Percentiles rank a stretch among this genome's conserved stretches.
phyloP scores from a whole-genome alignment of 1,140 invertebrate genomes.

The Araneus ventricosus region DNA sequence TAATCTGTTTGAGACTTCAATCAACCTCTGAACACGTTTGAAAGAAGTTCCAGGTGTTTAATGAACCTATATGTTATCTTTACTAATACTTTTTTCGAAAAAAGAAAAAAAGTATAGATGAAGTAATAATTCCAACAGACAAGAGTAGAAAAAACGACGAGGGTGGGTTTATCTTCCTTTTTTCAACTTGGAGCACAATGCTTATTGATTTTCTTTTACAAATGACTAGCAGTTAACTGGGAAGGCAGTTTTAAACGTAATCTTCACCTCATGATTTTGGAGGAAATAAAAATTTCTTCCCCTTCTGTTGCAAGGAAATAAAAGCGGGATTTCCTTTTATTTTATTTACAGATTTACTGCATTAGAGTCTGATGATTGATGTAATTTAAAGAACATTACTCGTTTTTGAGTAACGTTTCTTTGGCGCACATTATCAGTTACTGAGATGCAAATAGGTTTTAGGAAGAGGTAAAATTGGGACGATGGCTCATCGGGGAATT shows the following conservation, averaged over 20 bases:
- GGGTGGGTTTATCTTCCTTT: slow-evolving; percentile 23
- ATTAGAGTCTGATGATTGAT: slow-evolving; percentile 10
- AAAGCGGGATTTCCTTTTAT: not conserved
- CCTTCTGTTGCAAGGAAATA: not conserved
- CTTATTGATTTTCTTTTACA: slow-evolving; percentile 51
- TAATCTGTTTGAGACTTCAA: not conserved
- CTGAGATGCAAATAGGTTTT: not conserved
- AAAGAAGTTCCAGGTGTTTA: not conserved
- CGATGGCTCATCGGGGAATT: not conserved
- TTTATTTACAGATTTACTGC: not conserved
- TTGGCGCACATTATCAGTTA: not conserved
- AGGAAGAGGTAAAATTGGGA: not conserved
- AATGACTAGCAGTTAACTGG: slow-evolving; percentile 35
- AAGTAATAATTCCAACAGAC: not conserved
- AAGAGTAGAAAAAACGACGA: not conserved
- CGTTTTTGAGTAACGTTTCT: not conserved
- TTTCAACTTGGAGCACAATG: slow-evolving; percentile 35
- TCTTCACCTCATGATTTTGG: slow-evolving; percentile 1
- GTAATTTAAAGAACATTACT: not conserved
- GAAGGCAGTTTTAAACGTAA: not conserved
- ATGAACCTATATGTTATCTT: slow-evolving; percentile 54
- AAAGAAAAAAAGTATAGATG: not conserved
- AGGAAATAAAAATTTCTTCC: not conserved
- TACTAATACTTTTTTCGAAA: not conserved
- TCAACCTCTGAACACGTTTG: not conserved